Evolutionary conservation across 1,140 invertebrate genomes (phyloP).

Genomic region (Lasioglossum albipes): DNA sequence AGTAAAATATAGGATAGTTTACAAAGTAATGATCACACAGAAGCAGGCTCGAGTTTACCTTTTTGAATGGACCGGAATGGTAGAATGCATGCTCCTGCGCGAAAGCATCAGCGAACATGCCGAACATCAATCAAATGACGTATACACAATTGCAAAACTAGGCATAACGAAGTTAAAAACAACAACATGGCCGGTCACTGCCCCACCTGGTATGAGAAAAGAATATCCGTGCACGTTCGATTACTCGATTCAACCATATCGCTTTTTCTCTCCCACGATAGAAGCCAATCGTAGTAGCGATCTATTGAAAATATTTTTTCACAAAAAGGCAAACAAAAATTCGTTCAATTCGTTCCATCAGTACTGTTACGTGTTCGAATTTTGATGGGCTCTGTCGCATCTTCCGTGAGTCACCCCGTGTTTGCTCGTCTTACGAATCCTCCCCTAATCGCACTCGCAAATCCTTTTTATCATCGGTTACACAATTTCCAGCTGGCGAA

Average conservation of each 20-base stretch:
- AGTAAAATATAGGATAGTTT: too few relatives aligned
- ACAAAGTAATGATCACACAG: not conserved
- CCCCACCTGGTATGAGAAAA: not conserved
- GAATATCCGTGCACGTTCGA: not conserved
- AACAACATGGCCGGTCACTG: not conserved
- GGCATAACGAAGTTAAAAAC: conserved; percentile 6
- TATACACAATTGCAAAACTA: not conserved
- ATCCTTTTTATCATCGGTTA: conserved; percentile 16
- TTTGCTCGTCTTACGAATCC: not conserved
- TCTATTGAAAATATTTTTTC: not conserved
- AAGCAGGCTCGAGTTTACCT: not conserved
- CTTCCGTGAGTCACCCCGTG: not conserved
- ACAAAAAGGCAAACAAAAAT: not conserved
- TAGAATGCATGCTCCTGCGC: not conserved
- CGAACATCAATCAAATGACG: conserved; percentile 1
- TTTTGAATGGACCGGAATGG: not conserved
- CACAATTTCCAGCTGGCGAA: conserved; percentile 1
- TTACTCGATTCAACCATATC: not conserved
- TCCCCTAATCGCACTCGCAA: not conserved
- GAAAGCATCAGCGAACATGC: not conserved
- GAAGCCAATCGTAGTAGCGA: not conserved
- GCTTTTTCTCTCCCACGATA: not conserved
- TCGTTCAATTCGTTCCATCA: not conserved
- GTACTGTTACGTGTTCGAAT: not conserved
- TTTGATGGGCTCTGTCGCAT: not conserved